phyloP scores from a whole-genome alignment of 92 coral and sea anemone species.

The Epizoanthus illoricatus region DNA sequence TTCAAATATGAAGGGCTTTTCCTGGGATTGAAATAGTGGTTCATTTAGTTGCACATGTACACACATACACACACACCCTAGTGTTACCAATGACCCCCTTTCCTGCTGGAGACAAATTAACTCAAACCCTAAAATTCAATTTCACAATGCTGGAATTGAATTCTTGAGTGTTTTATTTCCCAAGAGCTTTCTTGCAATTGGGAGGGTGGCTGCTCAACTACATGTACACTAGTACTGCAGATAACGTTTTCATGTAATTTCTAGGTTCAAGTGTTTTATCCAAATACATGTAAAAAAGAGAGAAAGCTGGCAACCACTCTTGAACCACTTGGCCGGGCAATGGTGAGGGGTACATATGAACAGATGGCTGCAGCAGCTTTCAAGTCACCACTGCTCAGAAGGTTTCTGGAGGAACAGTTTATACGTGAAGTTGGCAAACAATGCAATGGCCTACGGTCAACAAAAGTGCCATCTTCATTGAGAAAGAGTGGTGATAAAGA shows the following conservation, averaged over 20 bases:
- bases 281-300: not conserved
- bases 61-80: no score
- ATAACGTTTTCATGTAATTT: no score
- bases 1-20: no score
- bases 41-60: no score
- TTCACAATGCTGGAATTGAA: constrained; percentile 46
- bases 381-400: not conserved
- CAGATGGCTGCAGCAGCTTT: not conserved
- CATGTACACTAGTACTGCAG: no score
- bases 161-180: not conserved
- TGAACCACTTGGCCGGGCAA: not conserved
- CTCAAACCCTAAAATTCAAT: not conserved
- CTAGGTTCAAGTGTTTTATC: no score
- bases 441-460: not conserved
- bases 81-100: constrained; percentile 22
- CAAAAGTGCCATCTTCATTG: not conserved
- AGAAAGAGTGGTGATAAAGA: not conserved
- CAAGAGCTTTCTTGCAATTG: no score
- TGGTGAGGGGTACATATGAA: constrained; percentile 2
- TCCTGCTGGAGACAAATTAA: constrained; percentile 13
- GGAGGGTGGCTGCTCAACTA: no score
- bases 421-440: not conserved
- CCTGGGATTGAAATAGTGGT: no score
- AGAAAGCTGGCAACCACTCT: not conserved
- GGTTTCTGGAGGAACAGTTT: not conserved